These are phyloP conservation scores for Marronus borbonicus DNA, from an alignment of 2,888 invertebrate species.

Conservation along the genomic window DNA sequence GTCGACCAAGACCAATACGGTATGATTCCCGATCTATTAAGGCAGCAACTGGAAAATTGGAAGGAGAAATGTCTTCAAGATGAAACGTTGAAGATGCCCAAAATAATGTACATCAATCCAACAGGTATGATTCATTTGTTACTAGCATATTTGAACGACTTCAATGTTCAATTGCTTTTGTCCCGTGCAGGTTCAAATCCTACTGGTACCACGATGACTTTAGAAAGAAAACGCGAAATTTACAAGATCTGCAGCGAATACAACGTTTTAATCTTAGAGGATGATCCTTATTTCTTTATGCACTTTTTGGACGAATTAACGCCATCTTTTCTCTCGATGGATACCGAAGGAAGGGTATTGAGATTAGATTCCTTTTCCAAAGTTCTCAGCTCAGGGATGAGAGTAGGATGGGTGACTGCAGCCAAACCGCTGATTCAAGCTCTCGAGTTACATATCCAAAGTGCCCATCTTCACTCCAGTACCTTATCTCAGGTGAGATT, in stretches of 20 bases:
- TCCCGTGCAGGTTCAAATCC: conserved; percentile 78
- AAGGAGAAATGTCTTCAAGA: conserved; percentile 67
- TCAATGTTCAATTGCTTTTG: too few relatives aligned
- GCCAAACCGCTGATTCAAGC: conserved; percentile 76
- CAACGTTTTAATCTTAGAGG: conserved; percentile 85
- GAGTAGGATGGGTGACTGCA: conserved; percentile 83
- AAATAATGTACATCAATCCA: conserved; percentile 82
- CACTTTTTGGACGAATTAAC: conserved; percentile 78
- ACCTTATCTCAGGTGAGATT: conserved; percentile 77
- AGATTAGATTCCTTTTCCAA: conserved; percentile 87
- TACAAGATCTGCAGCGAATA: conserved; percentile 84
- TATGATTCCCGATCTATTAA: conserved; percentile 76
- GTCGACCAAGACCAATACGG: conserved; percentile 82
- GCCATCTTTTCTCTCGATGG: conserved; percentile 81
- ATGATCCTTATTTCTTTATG: conserved; percentile 87
- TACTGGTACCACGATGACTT: conserved; percentile 79
- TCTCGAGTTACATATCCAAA: conserved; percentile 81
- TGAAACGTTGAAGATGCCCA: conserved; percentile 76
- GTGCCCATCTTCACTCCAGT: conserved; percentile 77
- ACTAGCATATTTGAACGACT: background rate
- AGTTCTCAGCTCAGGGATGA: conserved; percentile 80
- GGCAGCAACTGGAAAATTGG: conserved; percentile 73
- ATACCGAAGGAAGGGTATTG: conserved; percentile 83
- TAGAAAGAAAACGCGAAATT: conserved; percentile 78
- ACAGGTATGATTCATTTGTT: conserved; percentile 68